phyloP scores from a whole-genome alignment of 2,888 invertebrate genomes.

The Ametastegia equiseti region DNA sequence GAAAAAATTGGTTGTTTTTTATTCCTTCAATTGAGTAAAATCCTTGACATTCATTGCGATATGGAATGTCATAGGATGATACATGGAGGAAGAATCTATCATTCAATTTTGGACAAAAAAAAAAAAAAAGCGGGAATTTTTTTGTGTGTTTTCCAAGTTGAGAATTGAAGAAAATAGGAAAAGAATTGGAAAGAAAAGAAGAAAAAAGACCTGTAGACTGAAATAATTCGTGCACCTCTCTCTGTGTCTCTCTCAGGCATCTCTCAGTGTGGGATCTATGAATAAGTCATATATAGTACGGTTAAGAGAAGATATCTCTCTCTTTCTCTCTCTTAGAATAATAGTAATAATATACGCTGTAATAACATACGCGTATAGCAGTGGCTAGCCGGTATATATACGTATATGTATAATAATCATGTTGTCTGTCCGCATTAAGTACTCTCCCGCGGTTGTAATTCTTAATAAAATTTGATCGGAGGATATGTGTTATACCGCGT shows the following conservation, averaged over 20 bases:
- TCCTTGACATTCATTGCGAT: too few species aligned
- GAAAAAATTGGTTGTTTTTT: too few species aligned
- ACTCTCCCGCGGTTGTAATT: slow-evolving; percentile 41
- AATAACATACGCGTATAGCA: slow-evolving; percentile 23
- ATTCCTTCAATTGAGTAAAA: too few species aligned
- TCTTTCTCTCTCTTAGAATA: slow-evolving; percentile 1
- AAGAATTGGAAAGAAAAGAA: too few species aligned
- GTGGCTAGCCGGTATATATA: background rate
- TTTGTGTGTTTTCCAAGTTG: too few species aligned
- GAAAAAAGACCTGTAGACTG: background rate
- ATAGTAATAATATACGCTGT: slow-evolving; percentile 18
- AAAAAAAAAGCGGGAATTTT: too few species aligned
- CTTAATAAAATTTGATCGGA: slow-evolving; percentile 44
- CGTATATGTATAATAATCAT: slow-evolving; percentile 33
- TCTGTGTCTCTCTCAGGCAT: too few species aligned
- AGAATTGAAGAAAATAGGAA: too few species aligned
- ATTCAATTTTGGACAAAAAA: background rate
- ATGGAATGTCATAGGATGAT: background rate
- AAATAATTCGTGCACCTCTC: background rate
- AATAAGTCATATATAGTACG: too few species aligned
- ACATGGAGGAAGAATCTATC: background rate
- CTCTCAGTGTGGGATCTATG: background rate
- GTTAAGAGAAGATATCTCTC: background rate
- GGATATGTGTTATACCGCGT: slow-evolving; percentile 22
- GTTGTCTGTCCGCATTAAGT: slow-evolving; percentile 45